Evolutionary conservation across 2,797 vertebrate genomes (phyloP).

Genomic region (Sebastes glaucus): DNA sequence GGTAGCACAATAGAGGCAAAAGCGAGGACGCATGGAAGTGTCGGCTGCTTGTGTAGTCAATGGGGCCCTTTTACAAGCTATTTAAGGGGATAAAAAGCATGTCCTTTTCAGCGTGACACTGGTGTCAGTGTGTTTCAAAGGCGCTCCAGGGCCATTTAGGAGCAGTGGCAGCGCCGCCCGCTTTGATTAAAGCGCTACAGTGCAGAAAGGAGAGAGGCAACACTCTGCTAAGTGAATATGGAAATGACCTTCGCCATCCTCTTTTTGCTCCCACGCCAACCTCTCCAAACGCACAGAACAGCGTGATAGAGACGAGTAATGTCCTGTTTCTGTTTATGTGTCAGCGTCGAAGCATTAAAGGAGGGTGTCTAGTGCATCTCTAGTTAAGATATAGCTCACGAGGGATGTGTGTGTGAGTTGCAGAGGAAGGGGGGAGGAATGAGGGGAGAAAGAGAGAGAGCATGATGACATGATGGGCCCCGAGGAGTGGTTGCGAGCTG

Average conservation of each 20-base stretch:
- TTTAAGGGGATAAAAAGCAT: slow-evolving; percentile 77
- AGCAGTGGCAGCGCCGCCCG: slow-evolving; percentile 51
- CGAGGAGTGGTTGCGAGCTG: background rate
- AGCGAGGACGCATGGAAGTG: slow-evolving; percentile 57
- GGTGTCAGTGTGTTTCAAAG: slow-evolving; percentile 74
- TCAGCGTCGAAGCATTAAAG: background rate
- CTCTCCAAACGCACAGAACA: slow-evolving; percentile 33
- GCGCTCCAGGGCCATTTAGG: slow-evolving; percentile 72
- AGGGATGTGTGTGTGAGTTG: slow-evolving; percentile 9
- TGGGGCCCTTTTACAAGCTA: slow-evolving; percentile 75
- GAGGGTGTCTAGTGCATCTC: background rate
- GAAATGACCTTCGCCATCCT: slow-evolving; percentile 69
- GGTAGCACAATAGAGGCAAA: slow-evolving; percentile 60
- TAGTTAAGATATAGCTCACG: slow-evolving; percentile 9
- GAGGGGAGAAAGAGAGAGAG: background rate
- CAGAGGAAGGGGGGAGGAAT: background rate
- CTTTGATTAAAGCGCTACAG: slow-evolving; percentile 74
- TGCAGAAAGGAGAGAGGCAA: slow-evolving; percentile 67
- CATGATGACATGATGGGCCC: slow-evolving; percentile 24
- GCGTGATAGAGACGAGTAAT: slow-evolving; percentile 4
- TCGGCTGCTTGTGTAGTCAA: slow-evolving; percentile 75
- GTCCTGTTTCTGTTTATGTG: slow-evolving; percentile 32
- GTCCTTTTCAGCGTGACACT: slow-evolving; percentile 70
- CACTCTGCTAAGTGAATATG: slow-evolving; percentile 71
- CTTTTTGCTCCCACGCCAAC: slow-evolving; percentile 45